Conservation (phyloP, 2,113 vertebrate species). For the Ellobius talpinus region DNA sequence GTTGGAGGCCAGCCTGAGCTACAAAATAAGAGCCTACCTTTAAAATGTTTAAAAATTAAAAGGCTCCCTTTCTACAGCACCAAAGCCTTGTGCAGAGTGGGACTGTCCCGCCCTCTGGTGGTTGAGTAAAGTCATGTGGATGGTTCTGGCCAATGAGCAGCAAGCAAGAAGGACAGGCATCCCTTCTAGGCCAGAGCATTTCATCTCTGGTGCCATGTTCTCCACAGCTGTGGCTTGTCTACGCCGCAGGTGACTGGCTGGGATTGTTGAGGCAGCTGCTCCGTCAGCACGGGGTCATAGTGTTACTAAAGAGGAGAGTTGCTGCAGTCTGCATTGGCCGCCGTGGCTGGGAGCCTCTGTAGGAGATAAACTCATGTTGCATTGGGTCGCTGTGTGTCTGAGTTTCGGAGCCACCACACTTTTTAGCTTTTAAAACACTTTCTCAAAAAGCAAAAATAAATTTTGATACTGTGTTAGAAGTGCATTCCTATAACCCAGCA, state of each 20-base stretch:
- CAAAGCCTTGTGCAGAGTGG: not conserved
- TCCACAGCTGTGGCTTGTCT: not conserved
- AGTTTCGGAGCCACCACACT: not conserved
- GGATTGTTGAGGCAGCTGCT: not conserved
- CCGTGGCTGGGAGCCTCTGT: not conserved
- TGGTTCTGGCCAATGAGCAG: conserved; percentile 49
- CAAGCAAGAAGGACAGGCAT: not conserved
- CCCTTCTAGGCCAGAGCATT: not conserved
- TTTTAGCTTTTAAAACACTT: not conserved
- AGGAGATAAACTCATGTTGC: not conserved
- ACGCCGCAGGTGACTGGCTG: not conserved
- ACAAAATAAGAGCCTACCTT: not conserved
- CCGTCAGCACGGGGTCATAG: not conserved
- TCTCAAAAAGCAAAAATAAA: not conserved
- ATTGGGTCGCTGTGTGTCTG: not conserved
- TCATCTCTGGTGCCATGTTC: not conserved
- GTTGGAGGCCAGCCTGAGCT: not conserved
- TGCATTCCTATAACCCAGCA: not conserved
- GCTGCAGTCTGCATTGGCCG: not conserved
- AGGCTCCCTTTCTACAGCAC: not conserved
- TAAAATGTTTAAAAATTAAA: not conserved
- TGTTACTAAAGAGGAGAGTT: not conserved
- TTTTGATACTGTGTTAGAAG: not conserved
- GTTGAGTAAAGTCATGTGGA: conserved; percentile 50
- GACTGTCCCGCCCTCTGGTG: not conserved